Evolutionary conservation across 2,113 vertebrate species (phyloP).

Genomic region (Holacanthus passer): DNA sequence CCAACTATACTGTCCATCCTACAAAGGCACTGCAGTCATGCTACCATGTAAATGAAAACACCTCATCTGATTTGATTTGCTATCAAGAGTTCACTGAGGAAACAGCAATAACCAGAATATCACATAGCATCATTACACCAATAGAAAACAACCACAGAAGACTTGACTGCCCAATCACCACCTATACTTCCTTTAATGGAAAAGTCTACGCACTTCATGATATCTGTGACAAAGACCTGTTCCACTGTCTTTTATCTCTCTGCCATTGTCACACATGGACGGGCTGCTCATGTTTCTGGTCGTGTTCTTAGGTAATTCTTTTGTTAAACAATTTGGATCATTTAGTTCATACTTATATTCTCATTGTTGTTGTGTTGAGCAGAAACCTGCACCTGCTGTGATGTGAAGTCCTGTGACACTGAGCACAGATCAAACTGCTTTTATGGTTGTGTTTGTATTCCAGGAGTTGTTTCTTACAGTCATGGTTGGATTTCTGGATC

Average conservation of each 20-base stretch:
- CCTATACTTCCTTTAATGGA: slow-evolving; percentile 1
- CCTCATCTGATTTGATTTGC: neutral
- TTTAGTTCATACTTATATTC: neutral
- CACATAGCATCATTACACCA: neutral
- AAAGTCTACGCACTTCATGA: neutral
- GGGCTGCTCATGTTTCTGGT: neutral
- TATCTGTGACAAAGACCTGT: neutral
- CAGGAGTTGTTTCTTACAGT: slow-evolving; percentile 16
- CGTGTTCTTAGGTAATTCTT: neutral
- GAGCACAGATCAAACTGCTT: neutral
- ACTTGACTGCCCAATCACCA: slow-evolving; percentile 20
- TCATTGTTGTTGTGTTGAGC: neutral
- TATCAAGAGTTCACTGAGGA: neutral
- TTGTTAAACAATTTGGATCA: neutral
- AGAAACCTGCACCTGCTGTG: neutral
- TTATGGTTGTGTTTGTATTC: neutral
- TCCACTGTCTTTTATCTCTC: neutral
- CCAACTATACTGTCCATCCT: neutral
- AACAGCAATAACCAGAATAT: neutral
- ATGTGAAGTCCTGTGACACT: neutral
- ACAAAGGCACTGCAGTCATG: neutral
- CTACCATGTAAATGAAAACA: neutral
- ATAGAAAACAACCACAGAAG: neutral
- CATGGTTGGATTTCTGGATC: slow-evolving; percentile 9
- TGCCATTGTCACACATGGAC: slow-evolving; percentile 22